These are phyloP conservation scores for Okamejei kenojei DNA, from an alignment of 2,797 vertebrate species.

Conservation along the genomic window DNA sequence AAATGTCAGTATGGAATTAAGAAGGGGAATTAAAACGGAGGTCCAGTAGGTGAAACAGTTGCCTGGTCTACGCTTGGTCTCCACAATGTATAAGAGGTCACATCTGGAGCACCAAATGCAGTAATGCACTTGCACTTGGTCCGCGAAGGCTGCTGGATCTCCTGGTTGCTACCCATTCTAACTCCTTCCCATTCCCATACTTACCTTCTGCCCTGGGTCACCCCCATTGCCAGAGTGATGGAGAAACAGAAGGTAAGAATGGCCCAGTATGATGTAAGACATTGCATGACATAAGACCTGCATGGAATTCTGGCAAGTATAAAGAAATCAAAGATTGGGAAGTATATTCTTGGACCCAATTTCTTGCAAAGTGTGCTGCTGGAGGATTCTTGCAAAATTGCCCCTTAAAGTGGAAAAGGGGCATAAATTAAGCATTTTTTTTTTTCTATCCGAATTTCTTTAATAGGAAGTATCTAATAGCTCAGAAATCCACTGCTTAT, in stretches of 20 bases:
- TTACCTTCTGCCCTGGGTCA: no score
- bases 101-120: no score
- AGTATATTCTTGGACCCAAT: background rate
- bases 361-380: background rate
- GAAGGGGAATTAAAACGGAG: no score
- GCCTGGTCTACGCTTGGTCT: no score
- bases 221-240: no score
- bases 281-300: background rate
- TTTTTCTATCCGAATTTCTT: background rate
- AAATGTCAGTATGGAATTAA: no score
- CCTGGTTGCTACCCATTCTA: no score
- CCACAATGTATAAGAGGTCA: no score
- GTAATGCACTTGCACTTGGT: no score
- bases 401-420: background rate
- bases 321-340: background rate
- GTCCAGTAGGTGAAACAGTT: no score
- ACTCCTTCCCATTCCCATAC: no score
- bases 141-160: no score
- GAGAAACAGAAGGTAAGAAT: background rate
- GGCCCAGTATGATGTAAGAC: background rate
- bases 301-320: background rate
- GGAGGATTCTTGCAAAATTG: background rate
- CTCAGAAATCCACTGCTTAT: background rate
- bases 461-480: background rate
- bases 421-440: background rate